Evolutionary conservation across 2,888 invertebrate genomes (phyloP).

Genomic region (Choristoneura rosaceana): DNA sequence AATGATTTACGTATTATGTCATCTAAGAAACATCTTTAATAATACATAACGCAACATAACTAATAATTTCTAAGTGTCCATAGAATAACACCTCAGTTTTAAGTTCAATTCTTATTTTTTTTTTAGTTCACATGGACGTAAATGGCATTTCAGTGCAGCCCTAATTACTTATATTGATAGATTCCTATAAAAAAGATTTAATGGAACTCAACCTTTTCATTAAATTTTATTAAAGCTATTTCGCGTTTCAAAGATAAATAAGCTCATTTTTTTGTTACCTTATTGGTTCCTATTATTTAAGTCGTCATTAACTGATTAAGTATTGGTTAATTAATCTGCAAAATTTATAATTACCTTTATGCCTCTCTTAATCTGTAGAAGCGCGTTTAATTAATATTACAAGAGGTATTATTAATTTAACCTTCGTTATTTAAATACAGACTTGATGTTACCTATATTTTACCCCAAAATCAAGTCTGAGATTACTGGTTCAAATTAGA

Average conservation of each 20-base stretch:
- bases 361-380: not conserved
- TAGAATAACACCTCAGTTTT: too few relatives aligned
- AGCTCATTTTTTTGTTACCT: constrained; percentile 4
- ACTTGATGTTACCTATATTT: not conserved
- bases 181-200: constrained; percentile 18
- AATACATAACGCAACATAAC: too few relatives aligned
- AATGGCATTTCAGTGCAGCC: not conserved
- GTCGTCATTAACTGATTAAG: constrained; percentile 18
- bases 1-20: too few relatives aligned
- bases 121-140: not conserved
- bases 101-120: not conserved
- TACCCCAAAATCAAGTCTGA: not conserved
- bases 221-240: constrained; percentile 29
- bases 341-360: not conserved
- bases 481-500: not conserved
- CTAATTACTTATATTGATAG: constrained; percentile 4
- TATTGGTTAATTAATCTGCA: constrained; percentile 17
- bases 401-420: not conserved
- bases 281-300: constrained; percentile 24
- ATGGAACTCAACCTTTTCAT: constrained; percentile 33
- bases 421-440: not conserved
- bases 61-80: too few relatives aligned
- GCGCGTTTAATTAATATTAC: not conserved
- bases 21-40: too few relatives aligned
- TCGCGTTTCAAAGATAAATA: constrained; percentile 26